These are phyloP conservation scores for Spondyliosoma cantharus DNA, from an alignment of 2,797 vertebrate species.

Conservation along the genomic window DNA sequence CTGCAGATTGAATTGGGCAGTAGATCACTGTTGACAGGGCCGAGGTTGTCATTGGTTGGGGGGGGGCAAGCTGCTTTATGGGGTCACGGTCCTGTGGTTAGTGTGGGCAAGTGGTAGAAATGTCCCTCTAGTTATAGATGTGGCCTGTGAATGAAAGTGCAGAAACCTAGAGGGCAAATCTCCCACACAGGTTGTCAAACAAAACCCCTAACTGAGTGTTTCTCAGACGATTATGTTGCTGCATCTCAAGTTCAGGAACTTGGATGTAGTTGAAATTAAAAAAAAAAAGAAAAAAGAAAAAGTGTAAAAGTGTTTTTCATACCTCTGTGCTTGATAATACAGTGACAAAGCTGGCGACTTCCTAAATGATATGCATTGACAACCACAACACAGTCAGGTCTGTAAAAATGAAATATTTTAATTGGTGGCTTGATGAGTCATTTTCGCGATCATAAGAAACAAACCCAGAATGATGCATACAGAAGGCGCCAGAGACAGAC, in stretches of 20 bases:
- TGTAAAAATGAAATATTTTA: conserved; percentile 89
- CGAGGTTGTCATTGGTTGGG: conserved; percentile 47
- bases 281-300: too few species aligned
- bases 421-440: conserved; percentile 85
- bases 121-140: conserved; percentile 51
- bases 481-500: conserved; percentile 72
- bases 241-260: conserved; percentile 27
- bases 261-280: conserved; percentile 17
- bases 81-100: conserved; percentile 69
- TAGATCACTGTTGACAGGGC: conserved; percentile 73
- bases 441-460: conserved; percentile 84
- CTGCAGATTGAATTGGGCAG: conserved; percentile 72
- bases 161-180: conserved; percentile 40
- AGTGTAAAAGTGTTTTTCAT: conserved; percentile 8
- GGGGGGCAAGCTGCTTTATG: conserved; percentile 61
- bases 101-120: conserved; percentile 50
- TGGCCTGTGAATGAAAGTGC: conserved; percentile 22
- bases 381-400: conserved; percentile 64
- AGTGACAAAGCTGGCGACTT: conserved; percentile 18
- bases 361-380: conserved; percentile 49
- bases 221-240: conserved; percentile 20
- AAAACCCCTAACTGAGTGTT: conserved; percentile 9
- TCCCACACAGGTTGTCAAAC: conserved; percentile 26
- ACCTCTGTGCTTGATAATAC: conserved; percentile 7
- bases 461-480: conserved; percentile 77